A percentile compares a stretch with the other conserved stretches of the same genome.
phyloP scores from a whole-genome alignment of 2,113 vertebrate genomes.

The Leucosticte australis region DNA sequence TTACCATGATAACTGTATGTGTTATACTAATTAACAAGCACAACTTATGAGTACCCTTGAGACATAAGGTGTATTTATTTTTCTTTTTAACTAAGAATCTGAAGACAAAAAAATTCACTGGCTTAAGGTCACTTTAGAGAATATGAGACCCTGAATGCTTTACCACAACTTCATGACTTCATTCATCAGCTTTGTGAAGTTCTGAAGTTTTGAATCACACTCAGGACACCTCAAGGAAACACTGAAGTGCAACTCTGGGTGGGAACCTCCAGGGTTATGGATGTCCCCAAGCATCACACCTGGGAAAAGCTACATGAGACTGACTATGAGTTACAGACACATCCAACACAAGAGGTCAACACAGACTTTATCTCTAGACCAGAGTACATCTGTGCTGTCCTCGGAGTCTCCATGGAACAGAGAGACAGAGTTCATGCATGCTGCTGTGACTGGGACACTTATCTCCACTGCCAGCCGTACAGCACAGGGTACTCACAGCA shows the following conservation, averaged over 20 bases:
- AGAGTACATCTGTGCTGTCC: not conserved
- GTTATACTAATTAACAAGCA: not conserved
- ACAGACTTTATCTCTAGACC: not conserved
- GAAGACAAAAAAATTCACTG: not conserved
- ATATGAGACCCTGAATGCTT: not conserved
- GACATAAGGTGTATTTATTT: not conserved
- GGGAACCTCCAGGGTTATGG: not conserved
- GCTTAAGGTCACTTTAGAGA: not conserved
- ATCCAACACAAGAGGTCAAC: not conserved
- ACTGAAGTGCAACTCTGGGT: not conserved
- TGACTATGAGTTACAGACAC: not conserved
- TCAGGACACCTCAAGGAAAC: not conserved
- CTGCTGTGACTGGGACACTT: no score
- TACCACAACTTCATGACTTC: not conserved
- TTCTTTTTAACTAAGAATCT: not conserved
- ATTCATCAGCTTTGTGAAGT: not conserved
- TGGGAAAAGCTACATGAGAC: not conserved
- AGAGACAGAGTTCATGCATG: not conserved
- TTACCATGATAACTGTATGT: not conserved
- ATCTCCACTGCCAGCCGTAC: fast-evolving
- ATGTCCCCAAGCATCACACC: not conserved
- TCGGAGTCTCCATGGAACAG: not conserved
- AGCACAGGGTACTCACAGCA: not conserved
- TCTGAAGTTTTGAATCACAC: not conserved
- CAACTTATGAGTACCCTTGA: not conserved